Base-by-base conservation (phyloP, 2,797 vertebrate species). In the Chaunax sp. region DNA sequence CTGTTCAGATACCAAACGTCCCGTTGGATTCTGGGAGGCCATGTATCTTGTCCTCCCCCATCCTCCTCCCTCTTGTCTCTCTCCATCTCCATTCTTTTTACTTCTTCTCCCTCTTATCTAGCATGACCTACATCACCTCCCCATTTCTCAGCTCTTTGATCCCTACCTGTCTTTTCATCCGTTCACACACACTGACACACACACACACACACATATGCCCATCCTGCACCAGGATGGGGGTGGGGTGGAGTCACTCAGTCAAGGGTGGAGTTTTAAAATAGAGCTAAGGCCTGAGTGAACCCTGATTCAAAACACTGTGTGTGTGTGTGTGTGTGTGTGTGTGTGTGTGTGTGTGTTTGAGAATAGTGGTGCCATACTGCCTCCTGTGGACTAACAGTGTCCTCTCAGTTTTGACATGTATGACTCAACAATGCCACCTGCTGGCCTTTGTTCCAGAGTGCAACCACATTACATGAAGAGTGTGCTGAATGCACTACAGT, bases 201-300 rank as follows among this genome's bases (percentile, higher is more conserved):
- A 49, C 55, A 45, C 52, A 67, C 60, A 52, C n/a, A 43, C 25
- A 57, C 51, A 33, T 14, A 33, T 54, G 59, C 33, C 45, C 8
- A 50, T 64, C 53, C 15, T 14, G 16, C 70, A 72, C 63, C 37
- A 75, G 73, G 35, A 35, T 51, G 72, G 64, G 66, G 80, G 69
- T 68, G 77, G 64, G 69, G 81, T 83, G 72, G 57, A 78, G 82
- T 80, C 74, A 54, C 74, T 68, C 56, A 81, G 74, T 83, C 72
- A 69, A 79, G 79, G 85, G 78, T 86, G 85, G 84, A 85, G 77
- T 78, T 81, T 43, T 75, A 85, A 89, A 87, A 89, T 72, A 84
- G 82, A 83, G 62, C 54, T 80, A 78, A 85, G 83, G 77, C 82
- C 74, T 60, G 75, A 75, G 69, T 85, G 83, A 89, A 81, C 86